Evolutionary conservation across 2,113 vertebrate genomes (phyloP), one percentile per base, ranked within the genome.

Genomic region (Neotoma lepida): DNA sequence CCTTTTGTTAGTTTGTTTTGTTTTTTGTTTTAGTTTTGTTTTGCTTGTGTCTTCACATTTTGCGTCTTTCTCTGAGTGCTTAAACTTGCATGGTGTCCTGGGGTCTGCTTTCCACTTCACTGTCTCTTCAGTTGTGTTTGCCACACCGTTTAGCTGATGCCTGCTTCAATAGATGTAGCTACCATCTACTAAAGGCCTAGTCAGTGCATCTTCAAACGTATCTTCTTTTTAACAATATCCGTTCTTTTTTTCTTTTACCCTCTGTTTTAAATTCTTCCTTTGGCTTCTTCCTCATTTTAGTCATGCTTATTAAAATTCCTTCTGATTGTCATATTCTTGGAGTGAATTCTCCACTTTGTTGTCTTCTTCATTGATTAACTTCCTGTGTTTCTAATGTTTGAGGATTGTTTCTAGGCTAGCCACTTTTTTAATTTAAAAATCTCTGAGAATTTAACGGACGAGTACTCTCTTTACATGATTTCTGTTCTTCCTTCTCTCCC

Each of bases 251-350:
- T 4, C 44, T 61, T 24, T 2, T 14, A 17, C 44, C 35, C 51
- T 56, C 26, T 61, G 61, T 93, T 88, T 88, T 63, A 87, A 89
- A 89, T 74, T 93, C 68, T 68, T 78, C 54, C 56, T 70, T 22
- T 95, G 85, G 44, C 51, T 94, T 61, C 33, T 78, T 68, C 68
- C 17, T 71, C 66, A 77, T 84, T 94, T 89, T 89, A 80, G 56
- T 64, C 64, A 95, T 49, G 80, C 26, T 71, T 89, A 86, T 86
- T 94, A 71, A 66, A 90, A 89, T 91, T 95, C 84, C 33, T 84
- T 88, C n/a, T 81, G 10, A 88, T 44, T 39, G 14, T 85, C 64
- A 35, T 82, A 81, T 74, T 80, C 71, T 90, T 92, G 91, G 82
- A 70, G 49, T 18, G 85, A 89, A 20, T 80, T 85, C 49, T 80